Base-by-base conservation (phyloP, 2,888 invertebrate genomes). In the Macropis europaea region DNA sequence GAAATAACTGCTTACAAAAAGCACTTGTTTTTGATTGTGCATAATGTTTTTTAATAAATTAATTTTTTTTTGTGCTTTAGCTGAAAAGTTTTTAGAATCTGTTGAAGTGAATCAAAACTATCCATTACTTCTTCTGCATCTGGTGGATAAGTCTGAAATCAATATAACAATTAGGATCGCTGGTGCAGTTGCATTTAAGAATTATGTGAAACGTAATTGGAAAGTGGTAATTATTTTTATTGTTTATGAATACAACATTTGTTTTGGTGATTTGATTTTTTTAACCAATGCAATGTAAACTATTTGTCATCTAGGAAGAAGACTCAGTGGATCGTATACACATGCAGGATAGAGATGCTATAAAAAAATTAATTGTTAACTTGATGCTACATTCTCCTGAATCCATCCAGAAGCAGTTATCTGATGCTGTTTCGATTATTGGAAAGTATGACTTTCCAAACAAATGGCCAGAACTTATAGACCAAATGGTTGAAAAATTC, bases 181-280 rank as follows among this genome's bases (percentile, higher is more conserved):
- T 4, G 97, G 97, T 19, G 96, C 99, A 7, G 95, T 99, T 69
- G 96, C 96, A 0, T 97, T 99, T 87, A 99, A 99, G 89, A 99
- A 99, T 89, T 99, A 95, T 88, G 94, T 99, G 19, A 99, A 98
- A 90, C 92, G 98, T 57, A 98, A 99, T 90, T 99, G 99, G 99
- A 93, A 93, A 85, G 93, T 95, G 86, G 96, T 96, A 91, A 92
- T 94, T 92, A 50, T 48, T 61, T 60, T 50, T 9, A 2, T 56
- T 32, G 19, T 42, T 54, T 38, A n/a, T 28, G 24, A 3, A 13
- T 45, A 6, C 13, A 40, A 4, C 19, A 3, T 32, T 36, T 3
- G 2, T 7, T 6, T 36, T 1, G 13, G 30, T 26, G 30, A 17
- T 43, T 5, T 45, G n/a, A 34, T 30, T 50, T 45, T 13, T 30